Evolutionary conservation across 2,113 vertebrate genomes (phyloP).

Genomic region (Dicaeum eximium): DNA sequence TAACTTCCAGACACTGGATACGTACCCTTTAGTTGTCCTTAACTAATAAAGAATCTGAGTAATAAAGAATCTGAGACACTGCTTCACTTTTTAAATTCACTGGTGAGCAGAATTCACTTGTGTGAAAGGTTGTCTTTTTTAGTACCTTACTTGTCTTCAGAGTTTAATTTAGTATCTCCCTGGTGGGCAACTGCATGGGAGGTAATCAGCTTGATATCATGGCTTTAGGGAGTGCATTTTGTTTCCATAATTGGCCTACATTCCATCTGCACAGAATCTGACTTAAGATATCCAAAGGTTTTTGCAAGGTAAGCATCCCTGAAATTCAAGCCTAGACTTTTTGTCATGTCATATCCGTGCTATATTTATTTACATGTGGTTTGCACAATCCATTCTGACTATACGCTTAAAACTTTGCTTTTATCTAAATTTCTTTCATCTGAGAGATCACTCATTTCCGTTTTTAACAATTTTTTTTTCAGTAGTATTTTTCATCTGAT

Average conservation of each 20-base stretch:
- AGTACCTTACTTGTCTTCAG: not conserved
- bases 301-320: slow-evolving; percentile 22
- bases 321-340: not conserved
- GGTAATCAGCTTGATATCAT: not conserved
- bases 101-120: not conserved
- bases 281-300: not conserved
- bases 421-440: not conserved
- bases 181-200: not conserved
- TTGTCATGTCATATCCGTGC: not conserved
- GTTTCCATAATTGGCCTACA: not conserved
- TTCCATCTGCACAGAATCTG: not conserved
- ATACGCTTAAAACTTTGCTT: not conserved
- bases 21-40: not conserved
- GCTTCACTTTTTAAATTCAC: not conserved
- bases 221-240: slow-evolving; percentile 12
- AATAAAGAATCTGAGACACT: not conserved
- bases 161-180: not conserved
- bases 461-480: not conserved
- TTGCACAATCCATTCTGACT: not conserved
- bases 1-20: not conserved
- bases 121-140: not conserved
- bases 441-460: not conserved
- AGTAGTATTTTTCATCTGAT: not conserved
- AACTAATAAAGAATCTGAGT: not conserved
- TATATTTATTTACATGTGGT: not conserved